Evolutionary conservation across 2,888 invertebrate genomes (phyloP).

Genomic region (Cephus pulcher): DNA sequence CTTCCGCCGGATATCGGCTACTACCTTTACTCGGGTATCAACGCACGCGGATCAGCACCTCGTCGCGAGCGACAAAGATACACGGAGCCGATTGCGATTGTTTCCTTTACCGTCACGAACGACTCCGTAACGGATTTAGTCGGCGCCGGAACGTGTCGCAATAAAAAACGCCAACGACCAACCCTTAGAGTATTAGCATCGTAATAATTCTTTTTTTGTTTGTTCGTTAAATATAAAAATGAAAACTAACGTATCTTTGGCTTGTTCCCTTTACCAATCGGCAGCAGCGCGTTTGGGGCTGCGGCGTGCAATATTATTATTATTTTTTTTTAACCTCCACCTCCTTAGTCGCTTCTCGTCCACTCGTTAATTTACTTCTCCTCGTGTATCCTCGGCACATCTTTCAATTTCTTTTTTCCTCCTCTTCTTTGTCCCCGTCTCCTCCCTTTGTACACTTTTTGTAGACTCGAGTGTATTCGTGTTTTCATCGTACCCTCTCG

Average conservation of each 20-base stretch:
- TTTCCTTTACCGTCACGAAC: not conserved
- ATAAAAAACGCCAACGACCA: conserved; percentile 49
- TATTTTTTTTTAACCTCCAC: conserved; percentile 43
- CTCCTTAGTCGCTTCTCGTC: conserved; percentile 34
- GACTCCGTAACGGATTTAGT: not conserved
- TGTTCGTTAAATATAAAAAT: conserved; percentile 69
- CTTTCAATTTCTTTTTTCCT: conserved; percentile 19
- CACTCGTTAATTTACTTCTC: conserved; percentile 61
- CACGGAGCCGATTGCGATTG: not conserved
- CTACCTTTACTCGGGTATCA: not conserved
- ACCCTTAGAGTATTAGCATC: conserved; percentile 47
- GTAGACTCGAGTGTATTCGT: conserved; percentile 51
- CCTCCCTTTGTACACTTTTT: conserved; percentile 55
- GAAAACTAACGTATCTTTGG: conserved; percentile 84
- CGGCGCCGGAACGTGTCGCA: conserved; percentile 18
- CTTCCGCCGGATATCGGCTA: not conserved
- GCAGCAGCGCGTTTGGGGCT: conserved; percentile 53
- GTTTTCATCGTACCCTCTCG: conserved; percentile 15
- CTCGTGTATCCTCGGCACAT: not conserved
- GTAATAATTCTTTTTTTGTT: conserved; percentile 67
- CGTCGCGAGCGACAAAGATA: conserved; percentile 1
- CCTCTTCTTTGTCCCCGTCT: conserved; percentile 38
- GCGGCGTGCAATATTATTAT: conserved; percentile 56
- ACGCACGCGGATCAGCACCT: conserved; percentile 13
- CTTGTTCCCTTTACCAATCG: conserved; percentile 86